phyloP scores from a whole-genome alignment of 2,113 vertebrate species.

The Tragelaphus buxtoni region DNA sequence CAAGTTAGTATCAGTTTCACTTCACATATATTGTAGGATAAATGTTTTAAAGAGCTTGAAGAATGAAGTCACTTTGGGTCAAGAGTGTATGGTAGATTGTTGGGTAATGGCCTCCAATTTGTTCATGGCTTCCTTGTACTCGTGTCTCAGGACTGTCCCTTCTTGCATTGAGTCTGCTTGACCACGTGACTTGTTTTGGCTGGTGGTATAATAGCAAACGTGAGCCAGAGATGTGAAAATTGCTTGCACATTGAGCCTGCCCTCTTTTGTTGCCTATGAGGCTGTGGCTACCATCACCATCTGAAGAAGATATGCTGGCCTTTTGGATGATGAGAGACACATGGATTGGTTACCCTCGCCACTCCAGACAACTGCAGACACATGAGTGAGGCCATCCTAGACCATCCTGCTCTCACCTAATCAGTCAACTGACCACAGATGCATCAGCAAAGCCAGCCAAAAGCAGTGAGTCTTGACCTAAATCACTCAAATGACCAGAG shows the following conservation, averaged over 20 bases:
- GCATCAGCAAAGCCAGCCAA: neutral
- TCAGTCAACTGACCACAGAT: neutral
- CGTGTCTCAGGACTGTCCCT: neutral
- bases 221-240: neutral
- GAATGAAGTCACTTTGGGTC: neutral
- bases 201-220: neutral
- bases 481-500: neutral
- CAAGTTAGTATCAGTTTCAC: neutral
- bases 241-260: neutral
- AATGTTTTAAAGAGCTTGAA: neutral
- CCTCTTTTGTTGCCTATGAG: neutral
- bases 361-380: neutral
- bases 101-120: neutral
- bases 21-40: neutral
- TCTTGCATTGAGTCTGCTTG: neutral
- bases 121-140: neutral
- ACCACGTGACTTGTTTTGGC: neutral
- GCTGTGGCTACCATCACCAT: neutral
- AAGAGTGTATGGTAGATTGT: neutral
- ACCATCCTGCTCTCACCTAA: neutral
- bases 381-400: neutral
- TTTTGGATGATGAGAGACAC: neutral
- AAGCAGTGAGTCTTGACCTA: neutral
- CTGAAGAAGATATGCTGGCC: neutral
- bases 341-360: neutral